Conservation (phyloP, 2,113 vertebrate genomes). For the Notiomystis cincta region DNA sequence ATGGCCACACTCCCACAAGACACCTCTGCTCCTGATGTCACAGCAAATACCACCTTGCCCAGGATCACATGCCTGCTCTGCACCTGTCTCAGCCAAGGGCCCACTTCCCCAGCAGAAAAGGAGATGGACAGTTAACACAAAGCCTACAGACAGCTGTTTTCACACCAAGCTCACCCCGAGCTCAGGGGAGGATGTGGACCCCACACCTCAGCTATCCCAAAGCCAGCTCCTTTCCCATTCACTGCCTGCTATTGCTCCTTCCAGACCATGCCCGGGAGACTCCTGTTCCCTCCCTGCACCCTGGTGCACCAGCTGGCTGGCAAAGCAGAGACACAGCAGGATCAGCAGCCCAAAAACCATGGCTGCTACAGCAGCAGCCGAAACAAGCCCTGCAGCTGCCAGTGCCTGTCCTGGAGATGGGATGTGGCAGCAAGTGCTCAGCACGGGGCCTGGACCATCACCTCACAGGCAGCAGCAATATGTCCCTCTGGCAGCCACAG, state of each 20-base stretch:
- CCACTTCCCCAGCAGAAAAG: neutral
- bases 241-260: neutral
- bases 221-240: rapidly evolving
- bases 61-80: neutral
- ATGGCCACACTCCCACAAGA: neutral
- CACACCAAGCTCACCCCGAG: neutral
- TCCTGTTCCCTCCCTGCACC: neutral
- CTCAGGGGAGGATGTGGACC: neutral
- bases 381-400: neutral
- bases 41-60: neutral
- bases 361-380: neutral
- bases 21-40: neutral
- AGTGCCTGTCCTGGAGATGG: rapidly evolving
- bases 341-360: neutral
- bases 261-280: rapidly evolving
- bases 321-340: neutral
- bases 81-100: neutral
- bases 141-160: neutral
- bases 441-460: rapidly evolving
- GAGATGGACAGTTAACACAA: neutral
- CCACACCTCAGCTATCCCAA: neutral
- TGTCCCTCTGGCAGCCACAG: rapidly evolving
- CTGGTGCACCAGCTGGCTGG: neutral
- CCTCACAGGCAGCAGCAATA: rapidly evolving
- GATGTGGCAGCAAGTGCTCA: rapidly evolving